A percentile compares a stretch with the other conserved stretches of the same genome.
Conservation (phyloP, 2,888 invertebrate species). For the Limnephilus auricula region DNA sequence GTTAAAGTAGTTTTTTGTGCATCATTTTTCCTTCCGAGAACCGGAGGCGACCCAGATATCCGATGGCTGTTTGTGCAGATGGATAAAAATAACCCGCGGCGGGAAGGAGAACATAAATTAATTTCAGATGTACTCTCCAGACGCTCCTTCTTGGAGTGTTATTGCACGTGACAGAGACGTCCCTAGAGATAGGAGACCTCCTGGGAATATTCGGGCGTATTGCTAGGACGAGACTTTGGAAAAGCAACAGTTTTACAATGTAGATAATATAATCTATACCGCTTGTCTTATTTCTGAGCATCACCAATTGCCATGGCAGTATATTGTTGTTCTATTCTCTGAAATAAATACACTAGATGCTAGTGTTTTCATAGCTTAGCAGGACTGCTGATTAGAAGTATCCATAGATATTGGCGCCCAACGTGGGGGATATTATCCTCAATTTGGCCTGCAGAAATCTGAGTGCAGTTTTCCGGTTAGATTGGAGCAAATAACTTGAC, state of each 20-base stretch:
- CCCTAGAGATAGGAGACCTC: neutral
- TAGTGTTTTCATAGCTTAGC: too few relatives aligned
- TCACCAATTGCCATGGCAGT: too few relatives aligned
- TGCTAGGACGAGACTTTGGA: neutral
- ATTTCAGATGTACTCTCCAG: conserved; percentile 30
- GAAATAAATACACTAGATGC: too few relatives aligned
- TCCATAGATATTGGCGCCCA: too few relatives aligned
- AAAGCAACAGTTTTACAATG: neutral
- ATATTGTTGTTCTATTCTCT: too few relatives aligned
- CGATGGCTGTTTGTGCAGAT: conserved; percentile 27
- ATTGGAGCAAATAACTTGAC: too few relatives aligned
- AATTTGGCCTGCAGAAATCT: too few relatives aligned
- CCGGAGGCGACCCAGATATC: conserved; percentile 47
- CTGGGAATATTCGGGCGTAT: neutral
- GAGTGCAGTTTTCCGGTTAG: too few relatives aligned
- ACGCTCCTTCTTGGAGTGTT: neutral
- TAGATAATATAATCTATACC: neutral
- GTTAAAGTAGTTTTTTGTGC: conserved; percentile 32
- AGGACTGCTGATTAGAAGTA: too few relatives aligned
- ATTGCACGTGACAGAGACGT: neutral
- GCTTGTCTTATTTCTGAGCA: too few relatives aligned
- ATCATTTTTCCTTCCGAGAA: conserved; percentile 50
- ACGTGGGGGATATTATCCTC: too few relatives aligned
- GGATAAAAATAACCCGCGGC: conserved; percentile 15
- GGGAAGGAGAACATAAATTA: conserved; percentile 24